Percentiles rank a stretch among this genome's conserved stretches.
Evolutionary conservation across 1,140 invertebrate species (phyloP).

Genomic region (Rhyacophila brunnea): DNA sequence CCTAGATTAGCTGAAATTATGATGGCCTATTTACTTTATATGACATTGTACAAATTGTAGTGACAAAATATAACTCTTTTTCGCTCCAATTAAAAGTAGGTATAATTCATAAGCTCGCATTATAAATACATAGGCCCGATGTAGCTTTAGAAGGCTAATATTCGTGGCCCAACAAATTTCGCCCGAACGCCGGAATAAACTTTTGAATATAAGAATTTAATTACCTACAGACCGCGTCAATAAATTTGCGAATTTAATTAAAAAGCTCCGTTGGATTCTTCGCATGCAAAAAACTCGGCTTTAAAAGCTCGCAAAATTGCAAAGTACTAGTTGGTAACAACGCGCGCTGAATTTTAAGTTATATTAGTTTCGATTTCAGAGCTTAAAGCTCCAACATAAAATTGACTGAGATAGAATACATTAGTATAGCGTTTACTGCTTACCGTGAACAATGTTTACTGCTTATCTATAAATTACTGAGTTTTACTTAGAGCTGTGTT

Average conservation of each 20-base stretch:
- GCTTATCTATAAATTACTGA: too few relatives aligned
- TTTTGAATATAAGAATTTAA: slow-evolving; percentile 35
- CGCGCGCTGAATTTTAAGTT: slow-evolving; percentile 2
- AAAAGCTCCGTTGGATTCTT: slow-evolving; percentile 25
- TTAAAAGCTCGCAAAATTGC: background rate
- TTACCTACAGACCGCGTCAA: slow-evolving; percentile 29
- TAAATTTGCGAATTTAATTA: slow-evolving; percentile 37
- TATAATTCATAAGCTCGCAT: too few relatives aligned
- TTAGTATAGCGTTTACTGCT: too few relatives aligned
- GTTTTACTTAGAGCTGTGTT: too few relatives aligned
- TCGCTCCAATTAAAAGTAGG: too few relatives aligned
- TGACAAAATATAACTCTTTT: too few relatives aligned
- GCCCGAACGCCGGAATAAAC: slow-evolving; percentile 20
- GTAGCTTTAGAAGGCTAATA: background rate
- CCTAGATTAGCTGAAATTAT: too few relatives aligned
- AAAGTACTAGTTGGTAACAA: background rate
- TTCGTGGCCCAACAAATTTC: background rate
- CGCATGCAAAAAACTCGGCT: slow-evolving; percentile 15
- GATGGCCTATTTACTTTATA: too few relatives aligned
- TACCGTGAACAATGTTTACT: too few relatives aligned
- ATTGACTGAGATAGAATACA: too few relatives aligned
- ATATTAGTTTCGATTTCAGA: slow-evolving; percentile 16
- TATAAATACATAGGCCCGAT: too few relatives aligned
- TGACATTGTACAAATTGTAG: too few relatives aligned
- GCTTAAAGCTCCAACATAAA: background rate